Evolutionary conservation across 23 tunicate genomes (phyloP), one percentile per base, ranked within the genome.

Genomic region (Trididemnum miniatum): DNA sequence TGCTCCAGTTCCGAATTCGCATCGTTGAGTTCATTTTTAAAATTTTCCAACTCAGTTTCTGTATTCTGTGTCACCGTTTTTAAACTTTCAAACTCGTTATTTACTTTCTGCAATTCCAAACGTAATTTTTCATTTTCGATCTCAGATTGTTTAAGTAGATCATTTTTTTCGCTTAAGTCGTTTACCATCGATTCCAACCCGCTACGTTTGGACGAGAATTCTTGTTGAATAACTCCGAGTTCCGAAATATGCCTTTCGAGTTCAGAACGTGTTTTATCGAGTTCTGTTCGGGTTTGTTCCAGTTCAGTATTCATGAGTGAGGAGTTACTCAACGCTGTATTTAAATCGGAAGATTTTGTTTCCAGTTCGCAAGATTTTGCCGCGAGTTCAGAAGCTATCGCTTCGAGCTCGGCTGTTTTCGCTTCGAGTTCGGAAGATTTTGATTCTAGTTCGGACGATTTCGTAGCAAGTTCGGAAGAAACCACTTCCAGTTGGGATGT

Each of bases 231-330:
- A 2, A 44, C 71, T 34, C 69, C 50, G 26, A 83, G 81, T 38
- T 83, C 87, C 0, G 73, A 59, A 40, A 83, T 83, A 34, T 83
- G 87, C 31, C 37, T 34, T 31, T 83, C 87, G 5, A 83, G 52
- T 39, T 83, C 87, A 60, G 54, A 66, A 30, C 76, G 79, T 2
- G 87, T 83, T 27, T 39, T 59, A 18, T 83, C 65, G 1, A 83
- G 81, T 73, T 83, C 87, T 0, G 60, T 26, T 3, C 69, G 59
- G 3, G 66, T 77, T 77, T 57, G 82, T 1, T 2, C 2, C 26
- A 77, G 67, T 34, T 52, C 65, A 67, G 20, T 54, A 7, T 54
- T 35, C 30, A 73, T 27, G 3, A 20, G 5, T 20, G 30, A 31
- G 0, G 79, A 82, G 51, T 71, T 71, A 7, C 71, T 30, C 25